phyloP scores from a whole-genome alignment of 2,888 invertebrate species.

The Eupithecia exiguata region DNA sequence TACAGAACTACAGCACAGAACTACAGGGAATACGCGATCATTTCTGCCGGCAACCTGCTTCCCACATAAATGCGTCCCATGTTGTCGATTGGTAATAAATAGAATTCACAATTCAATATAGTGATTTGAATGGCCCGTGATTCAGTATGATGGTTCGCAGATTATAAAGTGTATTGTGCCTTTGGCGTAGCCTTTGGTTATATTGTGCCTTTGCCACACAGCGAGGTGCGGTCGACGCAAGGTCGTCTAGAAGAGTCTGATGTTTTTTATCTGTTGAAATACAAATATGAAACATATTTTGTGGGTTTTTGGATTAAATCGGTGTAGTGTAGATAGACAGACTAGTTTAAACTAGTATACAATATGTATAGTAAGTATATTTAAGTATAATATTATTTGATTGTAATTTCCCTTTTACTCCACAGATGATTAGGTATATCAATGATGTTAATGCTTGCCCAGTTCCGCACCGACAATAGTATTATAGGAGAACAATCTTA shows the following conservation, averaged over 20 bases:
- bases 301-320: background rate
- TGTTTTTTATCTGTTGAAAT: background rate
- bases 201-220: conserved; percentile 37
- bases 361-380: too few relatives aligned
- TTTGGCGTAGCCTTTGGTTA: conserved; percentile 38
- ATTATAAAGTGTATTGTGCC: conserved; percentile 46
- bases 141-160: conserved; percentile 48
- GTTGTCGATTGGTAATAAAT: conserved; percentile 63
- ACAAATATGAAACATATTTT: background rate
- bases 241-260: conserved; percentile 7
- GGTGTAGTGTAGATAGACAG: too few relatives aligned
- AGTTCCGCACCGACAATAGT: too few relatives aligned
- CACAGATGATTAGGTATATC: too few relatives aligned
- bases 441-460: too few relatives aligned
- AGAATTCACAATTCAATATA: conserved; percentile 62
- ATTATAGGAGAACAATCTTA: too few relatives aligned
- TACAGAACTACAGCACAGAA: too few relatives aligned
- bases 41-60: conserved; percentile 20
- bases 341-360: too few relatives aligned
- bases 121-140: conserved; percentile 50
- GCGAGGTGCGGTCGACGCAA: conserved; percentile 19
- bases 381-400: too few relatives aligned
- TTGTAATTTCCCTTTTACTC: too few relatives aligned
- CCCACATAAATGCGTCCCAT: conserved; percentile 40
- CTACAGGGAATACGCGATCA: too few relatives aligned